These are phyloP conservation scores for Andrena haemorrhoa DNA, from an alignment of 2,888 invertebrate species.

Conservation along the genomic window DNA sequence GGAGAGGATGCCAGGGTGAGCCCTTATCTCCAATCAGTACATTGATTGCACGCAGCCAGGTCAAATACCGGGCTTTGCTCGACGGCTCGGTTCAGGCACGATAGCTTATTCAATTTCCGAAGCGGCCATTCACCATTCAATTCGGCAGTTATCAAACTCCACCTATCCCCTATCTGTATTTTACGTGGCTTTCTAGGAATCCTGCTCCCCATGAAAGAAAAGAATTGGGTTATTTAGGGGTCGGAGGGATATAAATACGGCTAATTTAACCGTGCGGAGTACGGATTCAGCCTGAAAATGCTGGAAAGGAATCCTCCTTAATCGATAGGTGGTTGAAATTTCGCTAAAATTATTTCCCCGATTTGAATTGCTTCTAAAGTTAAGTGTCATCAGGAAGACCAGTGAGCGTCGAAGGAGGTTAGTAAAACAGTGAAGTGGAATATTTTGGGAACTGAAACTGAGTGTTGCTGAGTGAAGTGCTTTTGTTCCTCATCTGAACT, in stretches of 20 bases:
- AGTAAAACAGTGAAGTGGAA: not conserved
- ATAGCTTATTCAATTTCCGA: conserved; percentile 84
- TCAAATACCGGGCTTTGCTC: conserved; percentile 80
- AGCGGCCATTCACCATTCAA: conserved; percentile 82
- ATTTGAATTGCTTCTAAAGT: not conserved
- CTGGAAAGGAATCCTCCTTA: not conserved
- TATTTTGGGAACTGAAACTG: not conserved
- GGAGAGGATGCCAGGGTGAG: conserved; percentile 76
- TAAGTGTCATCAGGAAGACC: no score
- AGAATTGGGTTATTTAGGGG: conserved; percentile 45
- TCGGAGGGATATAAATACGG: conserved; percentile 2
- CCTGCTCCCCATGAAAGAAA: conserved; percentile 46
- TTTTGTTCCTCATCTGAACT: no score
- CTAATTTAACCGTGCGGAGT: conserved; percentile 29
- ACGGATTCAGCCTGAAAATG: not conserved
- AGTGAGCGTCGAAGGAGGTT: not conserved
- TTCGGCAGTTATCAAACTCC: conserved; percentile 80
- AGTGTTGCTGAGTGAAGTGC: not conserved
- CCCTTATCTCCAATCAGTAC: conserved; percentile 83
- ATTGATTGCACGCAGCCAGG: conserved; percentile 82
- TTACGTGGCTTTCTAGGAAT: conserved; percentile 71
- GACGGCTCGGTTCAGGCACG: conserved; percentile 76
- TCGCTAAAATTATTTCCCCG: not conserved
- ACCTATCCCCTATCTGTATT: conserved; percentile 77
- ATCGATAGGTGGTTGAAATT: not conserved